These are phyloP conservation scores for Cichlasoma orientale DNA, from an alignment of 2,797 vertebrate genomes.

Conservation along the genomic window DNA sequence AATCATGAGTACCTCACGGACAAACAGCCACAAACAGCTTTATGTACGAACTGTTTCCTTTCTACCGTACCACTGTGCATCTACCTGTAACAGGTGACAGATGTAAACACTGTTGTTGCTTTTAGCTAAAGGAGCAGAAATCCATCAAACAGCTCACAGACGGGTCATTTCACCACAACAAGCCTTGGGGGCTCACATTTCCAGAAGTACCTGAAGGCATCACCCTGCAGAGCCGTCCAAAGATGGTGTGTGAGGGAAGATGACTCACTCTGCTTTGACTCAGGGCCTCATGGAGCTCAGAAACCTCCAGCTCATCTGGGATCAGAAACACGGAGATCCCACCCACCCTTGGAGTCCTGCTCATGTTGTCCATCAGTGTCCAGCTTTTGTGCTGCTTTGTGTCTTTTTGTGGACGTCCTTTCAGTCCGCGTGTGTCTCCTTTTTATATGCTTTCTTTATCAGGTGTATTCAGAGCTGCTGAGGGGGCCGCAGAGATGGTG, in stretches of 20 bases:
- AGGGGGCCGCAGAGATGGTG: too few species aligned
- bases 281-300: too few species aligned
- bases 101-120: not conserved
- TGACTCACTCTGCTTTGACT: conserved; percentile 1
- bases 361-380: too few species aligned
- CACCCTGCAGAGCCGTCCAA: not conserved
- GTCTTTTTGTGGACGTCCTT: not conserved
- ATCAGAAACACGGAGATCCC: not conserved
- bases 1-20: not conserved
- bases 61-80: too few species aligned
- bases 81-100: not conserved
- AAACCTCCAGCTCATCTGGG: not conserved
- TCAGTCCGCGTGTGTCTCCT: too few species aligned
- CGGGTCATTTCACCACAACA: too few species aligned
- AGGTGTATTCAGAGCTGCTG: too few species aligned
- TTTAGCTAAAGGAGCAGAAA: not conserved
- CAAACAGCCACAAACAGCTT: not conserved
- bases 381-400: not conserved
- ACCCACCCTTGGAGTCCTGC: not conserved
- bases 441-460: too few species aligned
- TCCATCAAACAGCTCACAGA: not conserved
- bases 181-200: fast-evolving
- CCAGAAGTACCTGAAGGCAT: conserved; percentile 5
- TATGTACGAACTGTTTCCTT: not conserved
- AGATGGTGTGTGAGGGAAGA: not conserved